A percentile compares a stretch with the other conserved stretches of the same genome.
Evolutionary conservation across 2,888 invertebrate species (phyloP).

Genomic region (Drosophila nr. perissopoda): DNA sequence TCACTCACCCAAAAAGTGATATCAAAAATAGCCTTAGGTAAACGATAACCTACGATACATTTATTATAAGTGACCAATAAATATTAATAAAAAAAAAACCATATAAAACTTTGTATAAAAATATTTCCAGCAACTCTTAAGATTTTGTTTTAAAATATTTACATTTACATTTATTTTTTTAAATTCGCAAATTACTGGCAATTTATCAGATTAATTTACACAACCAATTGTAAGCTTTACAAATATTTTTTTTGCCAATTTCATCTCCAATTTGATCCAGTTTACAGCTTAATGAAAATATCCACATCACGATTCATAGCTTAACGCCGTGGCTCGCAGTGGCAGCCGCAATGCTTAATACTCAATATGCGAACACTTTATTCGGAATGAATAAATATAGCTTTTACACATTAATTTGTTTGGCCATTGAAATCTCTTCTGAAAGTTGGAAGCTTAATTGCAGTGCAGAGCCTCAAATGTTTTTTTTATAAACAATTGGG

Average conservation of each 20-base stretch:
- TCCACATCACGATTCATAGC: conserved; percentile 21
- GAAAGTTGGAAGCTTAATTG: conserved; percentile 42
- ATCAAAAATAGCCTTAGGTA: neutral
- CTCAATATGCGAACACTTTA: conserved; percentile 15
- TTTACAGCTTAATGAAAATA: conserved; percentile 28
- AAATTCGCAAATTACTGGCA: neutral
- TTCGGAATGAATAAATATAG: conserved; percentile 10
- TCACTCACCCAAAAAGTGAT: neutral
- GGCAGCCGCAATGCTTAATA: conserved; percentile 12
- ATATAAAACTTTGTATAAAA: neutral
- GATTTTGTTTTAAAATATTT: neutral
- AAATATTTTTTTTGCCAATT: neutral
- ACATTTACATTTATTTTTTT: neutral
- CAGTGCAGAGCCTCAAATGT: conserved; percentile 2
- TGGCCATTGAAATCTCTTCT: conserved; percentile 21
- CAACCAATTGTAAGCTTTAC: neutral
- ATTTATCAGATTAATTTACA: neutral
- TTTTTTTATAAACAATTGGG: conserved; percentile 17
- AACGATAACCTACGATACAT: neutral
- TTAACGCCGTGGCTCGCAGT: conserved; percentile 10
- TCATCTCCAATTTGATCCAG: conserved; percentile 9
- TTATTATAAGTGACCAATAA: neutral
- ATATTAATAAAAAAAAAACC: neutral
- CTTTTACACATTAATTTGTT: conserved; percentile 37
- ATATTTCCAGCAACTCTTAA: neutral